Conservation (phyloP, 2,797 vertebrate species). For the Brachyalestes nurse region DNA sequence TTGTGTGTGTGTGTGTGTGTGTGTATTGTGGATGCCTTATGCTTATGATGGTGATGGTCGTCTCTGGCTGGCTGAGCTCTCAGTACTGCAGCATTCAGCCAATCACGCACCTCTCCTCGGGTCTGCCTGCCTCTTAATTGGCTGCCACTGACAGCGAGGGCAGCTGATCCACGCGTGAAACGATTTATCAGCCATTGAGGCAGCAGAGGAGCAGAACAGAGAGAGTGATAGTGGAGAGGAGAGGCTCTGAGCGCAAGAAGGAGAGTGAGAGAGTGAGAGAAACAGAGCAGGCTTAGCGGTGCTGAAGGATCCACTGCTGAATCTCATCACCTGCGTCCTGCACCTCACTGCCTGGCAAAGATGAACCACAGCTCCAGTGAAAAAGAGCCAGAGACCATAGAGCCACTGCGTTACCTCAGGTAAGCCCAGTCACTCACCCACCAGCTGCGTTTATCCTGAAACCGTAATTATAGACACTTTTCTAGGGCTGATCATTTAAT, state of each 20-base stretch:
- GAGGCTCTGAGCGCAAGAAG: neutral
- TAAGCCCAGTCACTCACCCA: slow-evolving; percentile 58
- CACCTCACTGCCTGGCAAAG: slow-evolving; percentile 62
- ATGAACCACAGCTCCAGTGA: slow-evolving; percentile 84
- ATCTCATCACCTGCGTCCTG: slow-evolving; percentile 35
- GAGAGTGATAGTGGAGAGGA: slow-evolving; percentile 17
- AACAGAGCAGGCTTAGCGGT: slow-evolving; percentile 28
- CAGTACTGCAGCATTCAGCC: slow-evolving; percentile 65
- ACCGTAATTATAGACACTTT: neutral
- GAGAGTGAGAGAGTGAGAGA: neutral
- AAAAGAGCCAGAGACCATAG: slow-evolving; percentile 76
- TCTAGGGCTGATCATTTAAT: neutral
- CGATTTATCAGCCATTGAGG: slow-evolving; percentile 70
- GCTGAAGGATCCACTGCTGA: slow-evolving; percentile 24
- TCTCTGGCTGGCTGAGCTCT: slow-evolving; percentile 60
- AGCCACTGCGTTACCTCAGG: slow-evolving; percentile 82
- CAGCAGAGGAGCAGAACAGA: slow-evolving; percentile 35
- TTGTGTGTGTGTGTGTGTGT: neutral
- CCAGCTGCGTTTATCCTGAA: neutral
- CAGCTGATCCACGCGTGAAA: slow-evolving; percentile 72
- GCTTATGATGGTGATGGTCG: slow-evolving; percentile 50
- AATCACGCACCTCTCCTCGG: slow-evolving; percentile 71
- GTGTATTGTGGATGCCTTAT: slow-evolving; percentile 43
- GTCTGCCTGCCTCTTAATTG: slow-evolving; percentile 78
- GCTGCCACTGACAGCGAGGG: slow-evolving; percentile 68